Evolutionary conservation across 1,140 invertebrate species (phyloP).

Genomic region (Delia radicum): DNA sequence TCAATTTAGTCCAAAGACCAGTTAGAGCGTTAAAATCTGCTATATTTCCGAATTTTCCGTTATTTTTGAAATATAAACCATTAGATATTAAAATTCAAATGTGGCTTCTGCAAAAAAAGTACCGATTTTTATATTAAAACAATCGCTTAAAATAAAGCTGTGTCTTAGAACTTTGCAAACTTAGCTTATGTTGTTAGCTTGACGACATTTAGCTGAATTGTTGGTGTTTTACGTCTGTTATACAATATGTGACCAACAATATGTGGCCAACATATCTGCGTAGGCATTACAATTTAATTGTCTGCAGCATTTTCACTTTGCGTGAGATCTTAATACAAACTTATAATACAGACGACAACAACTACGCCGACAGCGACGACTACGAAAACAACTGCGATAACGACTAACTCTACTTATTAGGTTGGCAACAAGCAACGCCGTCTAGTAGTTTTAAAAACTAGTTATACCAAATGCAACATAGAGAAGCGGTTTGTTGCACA

Average conservation of each 20-base stretch:
- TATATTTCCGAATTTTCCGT: no score
- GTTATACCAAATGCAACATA: neutral
- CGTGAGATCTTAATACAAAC: neutral
- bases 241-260: no score
- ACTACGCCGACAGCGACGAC: neutral
- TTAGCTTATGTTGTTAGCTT: no score
- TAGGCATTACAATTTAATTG: neutral
- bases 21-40: no score
- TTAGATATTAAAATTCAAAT: no score
- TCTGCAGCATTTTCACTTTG: constrained; percentile 1
- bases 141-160: neutral
- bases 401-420: neutral
- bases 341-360: neutral
- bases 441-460: neutral
- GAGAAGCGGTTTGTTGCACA: neutral
- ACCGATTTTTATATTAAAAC: no score
- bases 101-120: no score
- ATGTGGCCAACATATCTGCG: neutral
- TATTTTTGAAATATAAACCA: no score
- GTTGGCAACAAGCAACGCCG: neutral
- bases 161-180: no score
- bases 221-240: no score
- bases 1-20: no score
- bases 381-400: neutral
- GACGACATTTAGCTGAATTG: no score